Conservation (phyloP, 2,888 invertebrate species). For the Limnephilus marmoratus region DNA sequence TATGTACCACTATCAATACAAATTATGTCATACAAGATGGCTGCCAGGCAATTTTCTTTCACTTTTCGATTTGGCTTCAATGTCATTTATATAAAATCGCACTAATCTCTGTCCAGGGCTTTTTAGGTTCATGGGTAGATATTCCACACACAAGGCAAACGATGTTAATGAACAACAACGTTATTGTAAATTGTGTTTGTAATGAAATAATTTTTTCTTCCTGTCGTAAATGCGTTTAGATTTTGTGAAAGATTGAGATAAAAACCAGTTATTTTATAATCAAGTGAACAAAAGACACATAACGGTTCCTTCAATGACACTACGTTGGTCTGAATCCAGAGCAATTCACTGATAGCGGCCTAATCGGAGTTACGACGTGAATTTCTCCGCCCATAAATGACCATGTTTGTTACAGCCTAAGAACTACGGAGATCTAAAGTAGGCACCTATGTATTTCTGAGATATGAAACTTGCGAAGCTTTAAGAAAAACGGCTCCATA, state of each 20-base stretch:
- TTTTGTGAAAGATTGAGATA: neutral
- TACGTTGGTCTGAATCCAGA: neutral
- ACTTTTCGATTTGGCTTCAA: no score
- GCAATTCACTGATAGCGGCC: neutral
- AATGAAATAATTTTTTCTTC: neutral
- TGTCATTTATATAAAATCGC: no score
- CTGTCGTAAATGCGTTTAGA: neutral
- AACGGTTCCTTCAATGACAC: neutral
- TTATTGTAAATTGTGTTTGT: no score
- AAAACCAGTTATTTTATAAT: neutral
- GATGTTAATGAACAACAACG: no score
- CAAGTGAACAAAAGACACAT: neutral
- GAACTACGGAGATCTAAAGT: neutral
- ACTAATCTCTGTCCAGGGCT: no score
- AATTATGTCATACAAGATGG: no score
- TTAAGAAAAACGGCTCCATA: slow-evolving; percentile 33
- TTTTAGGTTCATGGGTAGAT: no score
- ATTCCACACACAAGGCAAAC: no score
- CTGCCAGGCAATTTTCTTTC: no score
- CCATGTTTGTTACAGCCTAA: neutral
- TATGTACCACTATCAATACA: no score
- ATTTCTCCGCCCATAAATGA: neutral
- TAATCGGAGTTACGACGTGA: neutral
- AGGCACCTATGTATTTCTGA: neutral
- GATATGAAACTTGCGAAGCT: slow-evolving; percentile 9